Conservation (phyloP, 2,797 vertebrate genomes). For the Avahi laniger region DNA sequence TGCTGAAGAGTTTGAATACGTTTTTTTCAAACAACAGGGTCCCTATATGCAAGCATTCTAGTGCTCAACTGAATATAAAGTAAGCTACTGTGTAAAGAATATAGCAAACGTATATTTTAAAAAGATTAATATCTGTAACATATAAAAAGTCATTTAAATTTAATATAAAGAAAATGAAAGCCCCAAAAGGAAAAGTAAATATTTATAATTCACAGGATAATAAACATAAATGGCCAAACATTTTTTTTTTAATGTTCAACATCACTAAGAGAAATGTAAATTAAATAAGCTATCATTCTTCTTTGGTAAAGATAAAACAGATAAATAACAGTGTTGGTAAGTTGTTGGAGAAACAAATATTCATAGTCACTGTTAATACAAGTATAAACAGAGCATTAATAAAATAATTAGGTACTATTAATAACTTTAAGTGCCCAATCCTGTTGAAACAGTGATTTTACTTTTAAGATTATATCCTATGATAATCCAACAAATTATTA, state of each 20-base stretch:
- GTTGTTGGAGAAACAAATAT: neutral
- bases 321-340: neutral
- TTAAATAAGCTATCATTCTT: neutral
- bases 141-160: neutral
- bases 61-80: neutral
- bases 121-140: neutral
- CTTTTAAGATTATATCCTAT: neutral
- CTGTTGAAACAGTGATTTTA: neutral
- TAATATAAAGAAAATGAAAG: neutral
- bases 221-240: neutral
- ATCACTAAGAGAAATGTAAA: slow-evolving; percentile 8
- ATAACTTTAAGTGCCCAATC: neutral
- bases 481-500: slow-evolving; percentile 13
- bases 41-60: neutral
- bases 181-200: neutral
- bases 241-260: neutral
- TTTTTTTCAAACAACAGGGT: neutral
- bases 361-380: neutral
- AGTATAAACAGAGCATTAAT: neutral
- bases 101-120: neutral
- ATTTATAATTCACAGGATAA: neutral
- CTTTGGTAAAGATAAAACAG: neutral
- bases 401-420: neutral
- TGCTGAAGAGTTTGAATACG: neutral
- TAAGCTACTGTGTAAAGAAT: neutral